These are phyloP conservation scores for Sycophaga agraensis DNA, from an alignment of 1,140 invertebrate genomes.

Conservation along the genomic window DNA sequence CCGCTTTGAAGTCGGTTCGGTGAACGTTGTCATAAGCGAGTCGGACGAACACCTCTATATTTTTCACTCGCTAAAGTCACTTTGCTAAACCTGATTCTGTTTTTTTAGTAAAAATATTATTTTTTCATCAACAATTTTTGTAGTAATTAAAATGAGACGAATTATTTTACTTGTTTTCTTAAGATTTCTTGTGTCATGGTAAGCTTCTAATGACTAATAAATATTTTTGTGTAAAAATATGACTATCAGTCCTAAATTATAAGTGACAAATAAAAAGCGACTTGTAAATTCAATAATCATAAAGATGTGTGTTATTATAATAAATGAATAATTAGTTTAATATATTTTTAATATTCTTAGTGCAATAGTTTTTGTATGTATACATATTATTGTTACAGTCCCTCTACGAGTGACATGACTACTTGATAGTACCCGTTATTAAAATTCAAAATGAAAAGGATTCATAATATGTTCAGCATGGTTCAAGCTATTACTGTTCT, in stretches of 20 bases:
- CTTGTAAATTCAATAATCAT: too few relatives aligned
- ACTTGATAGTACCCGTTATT: conserved; percentile 40
- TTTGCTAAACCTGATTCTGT: neutral
- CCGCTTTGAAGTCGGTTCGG: conserved; percentile 27
- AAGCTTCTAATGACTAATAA: too few relatives aligned
- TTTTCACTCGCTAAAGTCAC: neutral
- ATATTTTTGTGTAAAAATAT: too few relatives aligned
- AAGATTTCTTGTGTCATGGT: conserved; percentile 11
- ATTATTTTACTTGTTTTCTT: conserved; percentile 2
- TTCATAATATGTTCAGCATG: conserved; percentile 66
- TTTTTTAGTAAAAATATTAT: neutral
- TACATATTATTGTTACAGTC: conserved; percentile 21
- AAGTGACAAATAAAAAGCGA: too few relatives aligned
- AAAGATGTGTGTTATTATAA: too few relatives aligned
- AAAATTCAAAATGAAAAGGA: conserved; percentile 64
- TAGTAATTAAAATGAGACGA: conserved; percentile 2
- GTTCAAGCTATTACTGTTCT: conserved; percentile 82
- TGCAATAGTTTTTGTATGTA: too few relatives aligned
- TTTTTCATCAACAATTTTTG: neutral
- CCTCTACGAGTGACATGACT: conserved; percentile 47
- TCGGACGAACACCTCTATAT: neutral
- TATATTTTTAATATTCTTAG: too few relatives aligned
- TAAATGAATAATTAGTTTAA: too few relatives aligned
- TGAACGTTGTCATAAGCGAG: conserved; percentile 24
- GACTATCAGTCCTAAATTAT: too few relatives aligned